Percentiles rank a stretch among this genome's conserved stretches.
Evolutionary conservation across 1,140 invertebrate genomes (phyloP).

Genomic region (Metaphire vulgaris): DNA sequence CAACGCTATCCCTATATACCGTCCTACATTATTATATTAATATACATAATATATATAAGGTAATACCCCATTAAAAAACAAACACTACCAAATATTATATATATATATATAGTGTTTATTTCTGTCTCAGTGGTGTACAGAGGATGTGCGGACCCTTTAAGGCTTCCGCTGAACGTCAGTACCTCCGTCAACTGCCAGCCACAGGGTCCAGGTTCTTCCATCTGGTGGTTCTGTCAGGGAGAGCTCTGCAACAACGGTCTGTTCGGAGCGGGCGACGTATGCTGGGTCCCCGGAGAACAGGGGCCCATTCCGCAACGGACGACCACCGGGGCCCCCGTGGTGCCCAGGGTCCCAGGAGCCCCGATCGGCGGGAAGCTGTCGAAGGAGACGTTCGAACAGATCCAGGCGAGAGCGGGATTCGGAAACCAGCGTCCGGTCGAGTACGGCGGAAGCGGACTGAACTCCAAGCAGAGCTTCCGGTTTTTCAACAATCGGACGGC

Average conservation of each 20-base stretch:
- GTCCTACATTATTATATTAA: too few species aligned
- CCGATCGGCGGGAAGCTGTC: neutral
- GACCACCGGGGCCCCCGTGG: neutral
- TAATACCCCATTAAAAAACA: too few species aligned
- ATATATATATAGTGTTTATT: too few species aligned
- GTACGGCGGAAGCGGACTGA: neutral
- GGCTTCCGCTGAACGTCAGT: neutral
- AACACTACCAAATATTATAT: too few species aligned
- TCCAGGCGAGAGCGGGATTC: neutral
- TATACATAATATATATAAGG: too few species aligned
- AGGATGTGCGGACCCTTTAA: neutral
- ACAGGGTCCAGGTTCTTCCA: neutral
- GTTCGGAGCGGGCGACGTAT: neutral
- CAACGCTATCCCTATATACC: too few species aligned
- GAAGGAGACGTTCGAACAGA: neutral
- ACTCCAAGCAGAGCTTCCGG: neutral
- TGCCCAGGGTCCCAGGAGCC: neutral
- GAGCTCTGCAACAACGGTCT: neutral
- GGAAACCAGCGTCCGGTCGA: neutral
- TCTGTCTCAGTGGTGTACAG: neutral
- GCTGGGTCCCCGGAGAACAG: neutral
- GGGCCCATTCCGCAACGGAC: too few species aligned
- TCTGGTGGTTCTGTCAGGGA: neutral
- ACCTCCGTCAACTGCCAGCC: neutral
- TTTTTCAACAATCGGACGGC: neutral